These are phyloP conservation scores for Cerastis leucographa DNA, from an alignment of 2,888 invertebrate species.

Conservation along the genomic window DNA sequence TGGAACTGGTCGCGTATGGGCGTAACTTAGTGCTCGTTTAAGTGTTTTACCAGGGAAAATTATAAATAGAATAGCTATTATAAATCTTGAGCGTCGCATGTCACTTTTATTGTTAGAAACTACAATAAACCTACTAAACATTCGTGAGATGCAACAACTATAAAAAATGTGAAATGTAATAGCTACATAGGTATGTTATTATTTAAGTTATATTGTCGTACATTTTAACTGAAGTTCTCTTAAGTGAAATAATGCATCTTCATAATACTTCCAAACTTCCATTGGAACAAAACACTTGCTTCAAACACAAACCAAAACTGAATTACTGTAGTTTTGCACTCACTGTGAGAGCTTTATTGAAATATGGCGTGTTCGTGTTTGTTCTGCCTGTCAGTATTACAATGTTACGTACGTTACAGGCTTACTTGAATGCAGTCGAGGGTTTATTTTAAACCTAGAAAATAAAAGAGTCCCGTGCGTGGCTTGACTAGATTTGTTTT, in stretches of 20 bases:
- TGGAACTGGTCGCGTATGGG: slow-evolving; percentile 23
- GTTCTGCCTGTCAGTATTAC: slow-evolving; percentile 55
- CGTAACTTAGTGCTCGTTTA: slow-evolving; percentile 17
- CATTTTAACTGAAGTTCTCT: neutral
- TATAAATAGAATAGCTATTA: neutral
- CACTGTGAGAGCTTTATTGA: slow-evolving; percentile 60
- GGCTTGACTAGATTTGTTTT: slow-evolving; percentile 40
- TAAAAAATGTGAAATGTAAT: too few relatives aligned
- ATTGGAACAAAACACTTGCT: neutral
- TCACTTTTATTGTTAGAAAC: neutral
- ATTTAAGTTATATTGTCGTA: neutral
- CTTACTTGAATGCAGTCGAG: slow-evolving; percentile 46
- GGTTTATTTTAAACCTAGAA: slow-evolving; percentile 55
- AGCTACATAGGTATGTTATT: neutral
- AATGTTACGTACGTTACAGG: slow-evolving; percentile 57
- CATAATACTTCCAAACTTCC: neutral
- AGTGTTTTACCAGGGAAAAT: slow-evolving; percentile 1
- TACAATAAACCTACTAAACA: neutral
- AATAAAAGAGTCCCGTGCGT: slow-evolving; percentile 45
- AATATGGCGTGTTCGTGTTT: slow-evolving; percentile 69
- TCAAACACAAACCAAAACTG: slow-evolving; percentile 37
- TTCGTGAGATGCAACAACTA: neutral
- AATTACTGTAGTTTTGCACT: slow-evolving; percentile 44
- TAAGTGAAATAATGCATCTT: neutral
- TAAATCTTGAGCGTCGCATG: neutral